Base-by-base conservation (phyloP, 2,113 vertebrate genomes). In the Hepsetus odoe region DNA sequence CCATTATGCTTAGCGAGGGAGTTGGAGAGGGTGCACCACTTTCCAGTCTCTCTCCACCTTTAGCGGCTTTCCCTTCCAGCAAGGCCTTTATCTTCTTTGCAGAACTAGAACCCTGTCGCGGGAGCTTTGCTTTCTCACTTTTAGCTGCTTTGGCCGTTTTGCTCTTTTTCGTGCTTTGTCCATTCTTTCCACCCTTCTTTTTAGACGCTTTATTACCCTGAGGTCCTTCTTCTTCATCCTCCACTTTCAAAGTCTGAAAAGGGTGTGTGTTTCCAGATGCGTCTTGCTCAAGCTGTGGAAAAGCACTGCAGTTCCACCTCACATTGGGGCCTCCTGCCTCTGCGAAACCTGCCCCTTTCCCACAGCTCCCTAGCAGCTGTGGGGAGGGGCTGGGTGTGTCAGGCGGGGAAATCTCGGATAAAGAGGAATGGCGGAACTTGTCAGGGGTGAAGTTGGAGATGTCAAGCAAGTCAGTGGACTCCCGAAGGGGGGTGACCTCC, bases 371-470 rank as follows among this genome's bases (percentile, higher is more conserved):
- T 76, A 94, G 89, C 84, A 97, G 96, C 90, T 98, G 96, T 0
- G 97, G 97, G 68, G 98, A 99, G 86, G 98, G 94, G 88, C 94
- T 98, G 30, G 98, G 98, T 59, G 98, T 99, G 86, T 98, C 96
- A 0, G 98, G 98, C 81, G 98, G 97, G 64, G 97, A 99, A 86
- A 98, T 94, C 87, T 98, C 97, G 2, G 97, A 98, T 82, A 98
- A 93, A 10, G 97, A 98, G 0, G 96, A 97, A 90, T 98, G 96
- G 82, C 98, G 95, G 90, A 99, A 99, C 88, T 98, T 98, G 91
- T 99, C 98, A 53, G 98, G 98, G 55, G 98, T 99, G 87, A 99
- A 99, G 94, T 99, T 99, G 64, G 98, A 99, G 88, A 99, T 99
- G 86, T 99, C 98, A 85, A 99, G 93, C 86, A 99, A 95, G 90